Evolutionary conservation across 2,888 invertebrate genomes (phyloP), one percentile per base, ranked within the genome.

Genomic region (Coremacera marginata): DNA sequence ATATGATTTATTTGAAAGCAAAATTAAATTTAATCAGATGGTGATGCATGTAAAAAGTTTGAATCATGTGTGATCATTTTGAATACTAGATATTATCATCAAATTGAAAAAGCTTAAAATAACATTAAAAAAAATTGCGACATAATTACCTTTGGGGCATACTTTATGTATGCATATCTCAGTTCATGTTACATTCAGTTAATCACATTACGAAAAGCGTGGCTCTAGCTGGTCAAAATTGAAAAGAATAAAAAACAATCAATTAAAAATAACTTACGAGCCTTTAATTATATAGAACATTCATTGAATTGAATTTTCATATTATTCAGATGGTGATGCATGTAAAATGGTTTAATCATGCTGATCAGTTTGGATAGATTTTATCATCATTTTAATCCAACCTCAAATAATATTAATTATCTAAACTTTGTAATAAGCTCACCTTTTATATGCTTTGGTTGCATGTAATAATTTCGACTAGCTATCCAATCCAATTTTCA

Each of bases 31-130:
- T 19, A n/a, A 14, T 75, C 65, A 75, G 74, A 34, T 75, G 74
- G 74, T 75, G 74, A 34, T 75, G 65, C 74, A 75, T 72, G 72
- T 63, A 22, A 65, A 57, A 44, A 11, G 14, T 44, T 44, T 44
- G 11, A 44, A 44, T 44, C 44, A 11, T 25, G 16, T 22, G 25
- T 68, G 49, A 49, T 71, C 60, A 71, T 71, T 22, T 71, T 44
- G 19, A 5, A 7, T 60, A n/a, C n/a, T n/a, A 25, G 44, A 57
- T 22, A 25, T 27, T 70, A 57, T 57, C 57, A 71, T 60, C 71
- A 71, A n/a, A n/a, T 22, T 37, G 3, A 16, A n/a, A 25, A 3
- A 49, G 25, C 16, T 22, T 25, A 25, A 68, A 27, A 68, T 49
- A 5, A 16, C 22, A n/a, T n/a, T n/a, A 25, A 51, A 3, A 25